Evolutionary conservation across 1,140 invertebrate genomes (phyloP), one percentile per base, ranked within the genome.

Genomic region (Glossosoma conforme): DNA sequence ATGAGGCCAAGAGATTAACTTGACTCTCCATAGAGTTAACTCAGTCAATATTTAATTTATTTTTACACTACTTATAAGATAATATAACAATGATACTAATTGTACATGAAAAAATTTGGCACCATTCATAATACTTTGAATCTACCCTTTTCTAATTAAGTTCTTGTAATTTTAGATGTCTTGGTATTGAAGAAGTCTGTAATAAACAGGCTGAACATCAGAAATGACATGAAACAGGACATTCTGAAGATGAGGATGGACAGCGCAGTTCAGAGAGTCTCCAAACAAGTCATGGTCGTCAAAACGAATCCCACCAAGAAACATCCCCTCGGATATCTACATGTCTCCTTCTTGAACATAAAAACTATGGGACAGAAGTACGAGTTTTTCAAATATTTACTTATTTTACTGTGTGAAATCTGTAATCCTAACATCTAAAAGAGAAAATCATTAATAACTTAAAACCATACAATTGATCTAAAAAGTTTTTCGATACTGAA

Each of bases 221-320:
- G 77, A 50, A 74, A 78, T 62, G 78, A 84, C 53, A 76, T 79
- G 10, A 85, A 85, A 63, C 76, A 86, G 64, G 81, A 80, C 53
- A 79, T 89, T 13, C 83, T 78, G 77, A 60, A 78, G 15, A 60
- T 87, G 42, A 78, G 78, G 2, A 32, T 32, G 14, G 13, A 46
- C 1, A 78, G 77, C 9, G 80, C 85, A 10, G 85, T 91, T 8
- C 87, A 91, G 64, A 76, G 86, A 60, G 81, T 89, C 17, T 85
- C 86, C 1, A 86, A 85, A 67, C 81, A 80, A 57, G 82, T 85
- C 24, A 85, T 90, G 81, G 86, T 82, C 30, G 85, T 89, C 0
- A 87, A 84, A 65, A 88, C 85, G 65, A 82, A 85, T 65, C 72
- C 77, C 11, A 80, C 78, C 47, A 71, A 78, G 1, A 83, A 83